A percentile compares a stretch with the other conserved stretches of the same genome.
phyloP scores from a whole-genome alignment of 2,888 invertebrate species.

The Eupeodes latifasciatus region DNA sequence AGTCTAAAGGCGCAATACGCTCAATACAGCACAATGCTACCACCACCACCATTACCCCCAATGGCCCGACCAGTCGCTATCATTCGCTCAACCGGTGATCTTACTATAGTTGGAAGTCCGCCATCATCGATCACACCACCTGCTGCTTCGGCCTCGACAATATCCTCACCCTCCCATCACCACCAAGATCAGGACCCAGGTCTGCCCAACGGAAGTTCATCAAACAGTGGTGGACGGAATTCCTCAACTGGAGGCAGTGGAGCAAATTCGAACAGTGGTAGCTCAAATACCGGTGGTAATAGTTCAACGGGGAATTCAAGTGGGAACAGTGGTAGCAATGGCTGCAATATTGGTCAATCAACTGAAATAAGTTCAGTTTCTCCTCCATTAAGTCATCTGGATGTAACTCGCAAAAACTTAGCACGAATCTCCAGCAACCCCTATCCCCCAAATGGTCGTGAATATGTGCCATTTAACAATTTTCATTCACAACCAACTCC shows the following conservation, averaged over 20 bases:
- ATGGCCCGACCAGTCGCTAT: constrained; percentile 98
- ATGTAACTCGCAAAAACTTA: constrained; percentile 78
- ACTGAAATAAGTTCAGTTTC: constrained; percentile 78
- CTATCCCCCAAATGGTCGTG: constrained; percentile 85
- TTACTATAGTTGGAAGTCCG: constrained; percentile 87
- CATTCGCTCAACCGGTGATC: constrained; percentile 93
- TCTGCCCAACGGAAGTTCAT: constrained; percentile 42
- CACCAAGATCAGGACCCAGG: constrained; percentile 80
- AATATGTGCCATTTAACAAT: constrained; percentile 92
- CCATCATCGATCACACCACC: constrained; percentile 87
- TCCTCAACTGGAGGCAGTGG: constrained; percentile 30
- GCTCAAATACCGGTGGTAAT: constrained; percentile 61
- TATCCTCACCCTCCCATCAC: constrained; percentile 81
- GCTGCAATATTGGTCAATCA: constrained; percentile 67
- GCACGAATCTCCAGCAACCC: constrained; percentile 84
- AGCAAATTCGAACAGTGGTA: constrained; percentile 64
- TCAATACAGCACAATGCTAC: constrained; percentile 94
- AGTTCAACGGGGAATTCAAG: constrained; percentile 27
- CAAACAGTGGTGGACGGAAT: constrained; percentile 44
- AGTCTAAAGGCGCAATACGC: constrained; percentile 91
- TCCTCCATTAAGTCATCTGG: constrained; percentile 80
- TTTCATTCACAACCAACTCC: constrained; percentile 95
- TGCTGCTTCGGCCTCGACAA: constrained; percentile 79
- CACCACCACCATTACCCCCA: constrained; percentile 96
- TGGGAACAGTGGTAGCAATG: constrained; percentile 65